Conservation (phyloP, 30 jellyfish, hydroid and myxozoan species). For the Rhopilema esculentum region DNA sequence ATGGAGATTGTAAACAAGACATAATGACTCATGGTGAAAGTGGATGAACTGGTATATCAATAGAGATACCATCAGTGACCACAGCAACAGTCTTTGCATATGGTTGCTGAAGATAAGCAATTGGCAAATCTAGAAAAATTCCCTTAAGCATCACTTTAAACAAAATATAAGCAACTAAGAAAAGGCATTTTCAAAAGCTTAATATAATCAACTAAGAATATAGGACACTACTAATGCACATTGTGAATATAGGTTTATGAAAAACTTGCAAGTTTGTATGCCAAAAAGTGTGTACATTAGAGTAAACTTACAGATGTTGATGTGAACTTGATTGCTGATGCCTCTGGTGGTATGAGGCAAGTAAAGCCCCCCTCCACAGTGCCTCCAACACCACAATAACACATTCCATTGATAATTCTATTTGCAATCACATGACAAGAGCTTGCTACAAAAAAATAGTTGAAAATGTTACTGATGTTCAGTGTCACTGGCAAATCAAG, state of each 20-base stretch:
- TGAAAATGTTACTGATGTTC: too few species aligned
- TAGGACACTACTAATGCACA: too few species aligned
- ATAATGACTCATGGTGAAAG: not conserved
- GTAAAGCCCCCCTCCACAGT: slow-evolving; percentile 65
- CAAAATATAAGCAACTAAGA: too few species aligned
- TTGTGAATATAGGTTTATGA: too few species aligned
- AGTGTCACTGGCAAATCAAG: too few species aligned
- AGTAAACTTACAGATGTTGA: slow-evolving; percentile 78
- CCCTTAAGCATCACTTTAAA: too few species aligned
- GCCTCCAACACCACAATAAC: slow-evolving; percentile 80
- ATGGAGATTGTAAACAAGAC: not conserved
- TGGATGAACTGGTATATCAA: not conserved
- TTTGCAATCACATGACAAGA: slow-evolving; percentile 74
- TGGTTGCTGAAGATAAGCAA: not conserved
- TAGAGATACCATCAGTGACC: not conserved
- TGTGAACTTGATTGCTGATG: slow-evolving; percentile 76
- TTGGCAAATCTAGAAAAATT: too few species aligned
- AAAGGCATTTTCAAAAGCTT: too few species aligned
- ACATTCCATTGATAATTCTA: slow-evolving; percentile 71
- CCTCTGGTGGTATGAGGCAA: slow-evolving; percentile 65
- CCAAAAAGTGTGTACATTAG: not conserved
- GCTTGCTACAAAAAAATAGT: slow-evolving; percentile 33
- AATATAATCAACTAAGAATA: too few species aligned
- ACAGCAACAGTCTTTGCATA: not conserved
- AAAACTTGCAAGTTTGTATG: not conserved